Conservation (phyloP, 2,888 invertebrate species). For the Mellilla xanthometata region DNA sequence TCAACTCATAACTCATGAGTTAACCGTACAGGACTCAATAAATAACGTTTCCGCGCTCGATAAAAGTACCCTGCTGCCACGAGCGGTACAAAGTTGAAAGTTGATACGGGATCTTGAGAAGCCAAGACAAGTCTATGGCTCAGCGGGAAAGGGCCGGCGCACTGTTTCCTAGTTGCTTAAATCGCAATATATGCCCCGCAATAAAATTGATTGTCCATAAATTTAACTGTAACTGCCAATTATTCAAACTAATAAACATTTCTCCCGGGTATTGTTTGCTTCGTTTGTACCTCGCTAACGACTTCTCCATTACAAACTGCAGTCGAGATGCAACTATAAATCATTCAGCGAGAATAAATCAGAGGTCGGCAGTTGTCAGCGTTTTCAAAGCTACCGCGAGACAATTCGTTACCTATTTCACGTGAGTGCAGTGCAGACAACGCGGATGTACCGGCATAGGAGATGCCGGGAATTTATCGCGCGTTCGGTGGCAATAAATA, state of each 20-base stretch:
- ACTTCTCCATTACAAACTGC: slow-evolving; percentile 15
- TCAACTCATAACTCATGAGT: slow-evolving; percentile 50
- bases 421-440: slow-evolving; percentile 43
- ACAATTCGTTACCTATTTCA: slow-evolving; percentile 47
- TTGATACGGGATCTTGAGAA: slow-evolving; percentile 71
- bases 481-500: slow-evolving; percentile 63
- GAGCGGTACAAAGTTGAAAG: slow-evolving; percentile 68
- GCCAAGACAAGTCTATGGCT: slow-evolving; percentile 52
- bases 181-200: slow-evolving; percentile 24
- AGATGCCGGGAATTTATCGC: slow-evolving; percentile 67
- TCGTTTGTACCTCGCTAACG: slow-evolving; percentile 11
- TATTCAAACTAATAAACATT: slow-evolving; percentile 34
- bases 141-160: slow-evolving; percentile 51
- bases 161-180: slow-evolving; percentile 34
- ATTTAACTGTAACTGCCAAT: slow-evolving; percentile 44
- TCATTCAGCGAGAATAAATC: slow-evolving; percentile 19
- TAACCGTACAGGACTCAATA: slow-evolving; percentile 50
- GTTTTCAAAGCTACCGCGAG: slow-evolving; percentile 43
- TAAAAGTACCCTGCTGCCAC: slow-evolving; percentile 58
- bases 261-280: slow-evolving; percentile 26
- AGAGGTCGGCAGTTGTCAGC: slow-evolving; percentile 31
- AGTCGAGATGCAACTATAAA: slow-evolving; percentile 17
- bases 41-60: slow-evolving; percentile 58
- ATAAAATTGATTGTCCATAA: slow-evolving; percentile 26
- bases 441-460: slow-evolving; percentile 63